phyloP scores from a whole-genome alignment of 2,888 invertebrate species.

The Microplitis deprimator region DNA sequence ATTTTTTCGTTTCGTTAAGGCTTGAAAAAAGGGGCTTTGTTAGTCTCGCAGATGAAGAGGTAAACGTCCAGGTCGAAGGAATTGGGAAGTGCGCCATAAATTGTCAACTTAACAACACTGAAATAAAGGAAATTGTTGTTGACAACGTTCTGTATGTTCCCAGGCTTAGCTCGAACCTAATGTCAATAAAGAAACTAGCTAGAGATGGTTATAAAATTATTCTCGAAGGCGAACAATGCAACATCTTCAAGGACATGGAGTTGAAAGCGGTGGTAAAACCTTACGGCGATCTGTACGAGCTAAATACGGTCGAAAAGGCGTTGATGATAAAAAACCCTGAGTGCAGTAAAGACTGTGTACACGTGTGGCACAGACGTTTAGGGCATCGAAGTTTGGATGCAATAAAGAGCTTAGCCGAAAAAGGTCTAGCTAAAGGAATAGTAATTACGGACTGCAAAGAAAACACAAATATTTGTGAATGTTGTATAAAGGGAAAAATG shows the following conservation, averaged over 20 bases:
- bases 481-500: constrained; percentile 54
- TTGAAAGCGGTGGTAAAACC: neutral
- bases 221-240: constrained; percentile 44
- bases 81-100: constrained; percentile 43
- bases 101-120: constrained; percentile 30
- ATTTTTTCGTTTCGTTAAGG: constrained; percentile 35
- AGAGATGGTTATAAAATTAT: constrained; percentile 40
- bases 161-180: constrained; percentile 46
- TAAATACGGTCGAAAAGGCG: constrained; percentile 39
- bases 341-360: constrained; percentile 46
- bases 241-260: constrained; percentile 32
- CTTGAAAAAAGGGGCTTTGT: constrained; percentile 21
- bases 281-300: constrained; percentile 34
- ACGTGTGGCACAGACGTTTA: constrained; percentile 52
- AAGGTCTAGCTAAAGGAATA: constrained; percentile 46
- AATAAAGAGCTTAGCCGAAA: constrained; percentile 40
- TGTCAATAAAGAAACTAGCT: constrained; percentile 49
- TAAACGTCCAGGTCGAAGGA: constrained; percentile 36
- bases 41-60: constrained; percentile 38
- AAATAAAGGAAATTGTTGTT: constrained; percentile 38
- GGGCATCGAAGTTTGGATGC: constrained; percentile 48
- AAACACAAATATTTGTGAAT: constrained; percentile 46
- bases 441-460: constrained; percentile 48
- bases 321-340: neutral
- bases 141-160: constrained; percentile 50